phyloP scores from a whole-genome alignment of 2,797 vertebrate species.

The Micromesistius poutassou region DNA sequence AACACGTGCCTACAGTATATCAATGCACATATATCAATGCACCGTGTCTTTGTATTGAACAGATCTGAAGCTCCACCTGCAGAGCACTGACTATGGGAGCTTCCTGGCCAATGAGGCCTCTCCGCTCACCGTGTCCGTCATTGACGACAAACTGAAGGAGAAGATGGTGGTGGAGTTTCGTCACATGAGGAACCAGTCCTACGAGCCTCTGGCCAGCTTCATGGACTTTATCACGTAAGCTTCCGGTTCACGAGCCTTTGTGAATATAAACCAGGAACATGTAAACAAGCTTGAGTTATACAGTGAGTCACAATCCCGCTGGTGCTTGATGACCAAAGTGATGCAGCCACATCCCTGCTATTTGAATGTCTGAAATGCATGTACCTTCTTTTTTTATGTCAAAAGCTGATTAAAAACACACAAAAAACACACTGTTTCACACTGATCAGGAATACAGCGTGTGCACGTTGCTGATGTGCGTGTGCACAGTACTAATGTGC shows the following conservation, averaged over 20 bases:
- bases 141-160: slow-evolving; percentile 98
- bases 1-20: background rate
- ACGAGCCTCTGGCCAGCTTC: slow-evolving; percentile 95
- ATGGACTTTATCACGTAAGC: slow-evolving; percentile 97
- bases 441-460: too few relatives aligned
- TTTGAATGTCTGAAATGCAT: too few relatives aligned
- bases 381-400: too few relatives aligned
- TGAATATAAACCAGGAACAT: background rate
- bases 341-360: background rate
- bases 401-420: too few relatives aligned
- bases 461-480: too few relatives aligned
- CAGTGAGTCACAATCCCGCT: too few relatives aligned
- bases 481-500: too few relatives aligned
- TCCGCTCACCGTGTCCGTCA: slow-evolving; percentile 93
- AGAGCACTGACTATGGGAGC: slow-evolving; percentile 98
- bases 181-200: slow-evolving; percentile 98
- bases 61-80: slow-evolving; percentile 97
- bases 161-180: slow-evolving; percentile 99
- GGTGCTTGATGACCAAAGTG: background rate
- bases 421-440: too few relatives aligned
- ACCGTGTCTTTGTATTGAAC: slow-evolving; percentile 19
- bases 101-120: slow-evolving; percentile 97
- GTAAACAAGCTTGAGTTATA: background rate
- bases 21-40: background rate
- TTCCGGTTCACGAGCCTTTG: background rate